Evolutionary conservation across 1,140 invertebrate genomes (phyloP).

Genomic region (Nylanderia fulva): DNA sequence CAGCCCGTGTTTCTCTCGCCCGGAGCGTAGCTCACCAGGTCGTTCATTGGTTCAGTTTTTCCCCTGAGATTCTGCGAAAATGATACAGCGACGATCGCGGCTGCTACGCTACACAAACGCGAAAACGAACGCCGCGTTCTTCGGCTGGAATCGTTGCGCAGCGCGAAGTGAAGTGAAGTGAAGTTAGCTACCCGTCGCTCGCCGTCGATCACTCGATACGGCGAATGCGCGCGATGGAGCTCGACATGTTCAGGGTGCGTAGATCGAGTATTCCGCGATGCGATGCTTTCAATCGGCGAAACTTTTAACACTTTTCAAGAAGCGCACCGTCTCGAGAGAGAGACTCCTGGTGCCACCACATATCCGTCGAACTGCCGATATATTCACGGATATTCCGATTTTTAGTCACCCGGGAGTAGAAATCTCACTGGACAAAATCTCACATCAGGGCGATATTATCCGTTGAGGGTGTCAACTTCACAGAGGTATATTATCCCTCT

Average conservation of each 20-base stretch:
- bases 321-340: neutral
- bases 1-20: conserved; percentile 66
- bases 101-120: neutral
- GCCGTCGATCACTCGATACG: conserved; percentile 57
- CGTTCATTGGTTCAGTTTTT: conserved; percentile 67
- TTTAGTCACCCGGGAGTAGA: too few species aligned
- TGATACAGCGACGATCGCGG: neutral
- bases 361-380: too few species aligned
- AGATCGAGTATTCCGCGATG: conserved; percentile 12
- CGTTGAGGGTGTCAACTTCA: too few species aligned
- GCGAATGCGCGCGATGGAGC: conserved; percentile 26
- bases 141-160: neutral
- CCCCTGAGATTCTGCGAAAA: neutral
- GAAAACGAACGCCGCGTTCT: neutral
- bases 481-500: conserved; percentile 22
- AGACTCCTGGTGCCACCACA: neutral
- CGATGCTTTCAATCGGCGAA: neutral
- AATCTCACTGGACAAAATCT: too few species aligned
- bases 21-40: conserved; percentile 10
- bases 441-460: too few species aligned
- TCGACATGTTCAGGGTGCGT: conserved; percentile 41
- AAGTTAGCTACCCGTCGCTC: conserved; percentile 67
- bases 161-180: too few species aligned
- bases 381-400: too few species aligned
- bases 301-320: conserved; percentile 23